These are phyloP conservation scores for Heterochromis multidens DNA, from an alignment of 2,113 vertebrate genomes.

Conservation along the genomic window DNA sequence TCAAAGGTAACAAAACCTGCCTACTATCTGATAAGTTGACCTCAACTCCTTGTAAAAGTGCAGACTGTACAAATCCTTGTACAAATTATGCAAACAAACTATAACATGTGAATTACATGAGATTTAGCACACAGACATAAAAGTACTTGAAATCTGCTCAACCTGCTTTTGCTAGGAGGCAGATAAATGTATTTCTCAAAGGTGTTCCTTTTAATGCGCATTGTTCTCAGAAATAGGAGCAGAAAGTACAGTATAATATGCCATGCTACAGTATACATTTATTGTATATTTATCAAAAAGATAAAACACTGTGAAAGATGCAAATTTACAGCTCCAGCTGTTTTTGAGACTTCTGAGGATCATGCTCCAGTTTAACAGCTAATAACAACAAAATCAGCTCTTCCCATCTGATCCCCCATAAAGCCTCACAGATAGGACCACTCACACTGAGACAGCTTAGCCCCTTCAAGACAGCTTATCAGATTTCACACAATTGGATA, in stretches of 20 bases:
- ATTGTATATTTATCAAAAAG: not conserved
- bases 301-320: constrained; percentile 6
- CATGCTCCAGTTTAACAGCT: constrained; percentile 33
- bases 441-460: constrained; percentile 54
- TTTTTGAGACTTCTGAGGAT: constrained; percentile 27
- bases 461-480: constrained; percentile 61
- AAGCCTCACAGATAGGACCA: constrained; percentile 49
- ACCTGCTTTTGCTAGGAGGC: not conserved
- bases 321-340: not conserved
- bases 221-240: not conserved
- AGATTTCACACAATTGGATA: constrained; percentile 66
- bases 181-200: not conserved
- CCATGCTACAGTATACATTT: not conserved
- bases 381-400: constrained; percentile 58
- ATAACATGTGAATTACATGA: not conserved
- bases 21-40: rapidly evolving
- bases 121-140: not conserved
- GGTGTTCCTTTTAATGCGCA: not conserved
- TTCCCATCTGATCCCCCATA: constrained; percentile 49
- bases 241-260: not conserved
- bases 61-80: not conserved
- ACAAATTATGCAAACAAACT: not conserved
- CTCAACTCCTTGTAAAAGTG: not conserved
- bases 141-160: not conserved
- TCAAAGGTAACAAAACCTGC: not conserved